Base-by-base conservation (phyloP, 2,888 invertebrate species). In the Tachina fera region DNA sequence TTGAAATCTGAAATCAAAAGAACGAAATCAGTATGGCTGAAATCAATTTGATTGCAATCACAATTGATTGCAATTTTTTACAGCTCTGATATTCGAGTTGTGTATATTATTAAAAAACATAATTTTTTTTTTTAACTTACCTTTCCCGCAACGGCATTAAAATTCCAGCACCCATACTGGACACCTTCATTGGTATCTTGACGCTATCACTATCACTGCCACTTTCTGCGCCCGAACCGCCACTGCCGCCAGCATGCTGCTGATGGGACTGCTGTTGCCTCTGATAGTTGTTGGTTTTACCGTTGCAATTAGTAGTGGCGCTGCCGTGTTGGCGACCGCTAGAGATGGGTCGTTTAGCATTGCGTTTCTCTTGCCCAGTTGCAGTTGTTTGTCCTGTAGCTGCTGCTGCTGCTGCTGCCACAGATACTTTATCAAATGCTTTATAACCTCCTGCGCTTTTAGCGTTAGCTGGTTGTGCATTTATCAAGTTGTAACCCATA, bases 121-220 rank as follows among this genome's bases (percentile, higher is more conserved):
- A n/a, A n/a, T n/a, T n/a, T n/a, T n/a, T n/a, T n/a, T n/a, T n/a
- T n/a, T n/a, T n/a, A n/a, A 91, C 92, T 91, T 92, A 95, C 96
- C 95, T 94, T 90, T 96, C 95, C 89, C 95, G 94, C 88, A 94
- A 93, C 61, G 93, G 93, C 88, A 92, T 89, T 67, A 91, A 88
- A 77, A 91, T 91, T 43, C 89, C 81, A 61, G 87, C 88, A 53
- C 89, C 89, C 89, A 91, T 88, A 90, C 91, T 91, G 79, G 93
- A 90, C 78, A 92, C 91, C 92, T 95, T 96, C 53, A 95, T 93
- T 71, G 96, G 96, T 88, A 96, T 96, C 88, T 95, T 93, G 65
- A 95, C 92, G 90, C 95, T 94, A 90, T 96, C 96, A 1, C 96
- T 96, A 90, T 96, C 96, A 14, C 96, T 96, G 91, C 96, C 96